Base-by-base conservation (phyloP, 2,888 invertebrate genomes). In the Drosophila subquinaria region DNA sequence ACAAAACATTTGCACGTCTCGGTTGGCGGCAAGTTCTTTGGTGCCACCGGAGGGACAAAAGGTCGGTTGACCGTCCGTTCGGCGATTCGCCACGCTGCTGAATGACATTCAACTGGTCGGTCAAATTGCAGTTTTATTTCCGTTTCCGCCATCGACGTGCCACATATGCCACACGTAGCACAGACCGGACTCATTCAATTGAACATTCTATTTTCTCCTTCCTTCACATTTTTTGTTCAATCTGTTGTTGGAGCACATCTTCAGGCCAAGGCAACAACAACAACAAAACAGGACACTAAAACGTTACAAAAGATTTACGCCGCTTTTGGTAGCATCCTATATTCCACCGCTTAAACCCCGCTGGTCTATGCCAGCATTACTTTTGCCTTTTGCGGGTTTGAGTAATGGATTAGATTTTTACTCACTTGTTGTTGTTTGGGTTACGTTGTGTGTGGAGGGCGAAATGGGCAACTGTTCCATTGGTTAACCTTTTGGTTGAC, bases 351-450 rank as follows among this genome's bases (percentile, higher is more conserved):
- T 8, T 36, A 5, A 30, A 30, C 38, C 10, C 35, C 23, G 23
- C 38, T 47, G 23, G 6, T 38, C 30, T 48, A 64, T 61, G 68
- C 53, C 35, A 56, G 71, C 83, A 82, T 84, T 88, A 86, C 69
- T 83, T 82, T 81, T 76, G 69, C 76, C 63, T 67, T 67, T 73
- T 88, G 75, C 69, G 73, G 90, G 85, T 89, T 88, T 87, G 87
- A 87, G 90, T 87, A 87, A 87, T 87, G 87, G 87, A 87, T 87
- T 87, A 87, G 88, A 83, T 87, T 89, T 79, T 85, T 86, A 77
- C 86, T 79, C 72, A 79, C 89, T 89, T 82, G 86, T 88, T 82
- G 86, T 88, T 79, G 65, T 76, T 52, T 65, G 35, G 63, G 42
- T 17, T 40, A 35, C 27, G 27, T 27, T 48, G 27, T 4, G 30